A percentile compares a stretch with the other conserved stretches of the same genome.
These are phyloP conservation scores for Serranus cabrilla DNA, from an alignment of 2,797 vertebrate species.

Conservation along the genomic window DNA sequence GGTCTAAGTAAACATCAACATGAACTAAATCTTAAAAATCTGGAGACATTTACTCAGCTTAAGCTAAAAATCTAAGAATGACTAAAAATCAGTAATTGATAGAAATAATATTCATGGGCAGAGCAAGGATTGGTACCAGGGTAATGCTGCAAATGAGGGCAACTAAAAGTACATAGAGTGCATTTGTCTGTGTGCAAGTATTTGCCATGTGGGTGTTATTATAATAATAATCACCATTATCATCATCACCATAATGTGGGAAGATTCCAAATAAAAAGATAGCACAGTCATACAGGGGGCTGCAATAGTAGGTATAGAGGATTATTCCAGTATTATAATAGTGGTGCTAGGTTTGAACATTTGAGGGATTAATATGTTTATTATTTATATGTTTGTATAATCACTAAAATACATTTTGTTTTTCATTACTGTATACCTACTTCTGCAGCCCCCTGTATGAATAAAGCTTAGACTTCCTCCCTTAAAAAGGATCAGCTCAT, in stretches of 20 bases:
- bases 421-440: no score
- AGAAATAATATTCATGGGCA: conserved; percentile 19
- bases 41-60: background rate
- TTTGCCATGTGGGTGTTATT: background rate
- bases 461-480: background rate
- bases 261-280: background rate
- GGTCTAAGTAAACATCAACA: background rate
- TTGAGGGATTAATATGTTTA: no score
- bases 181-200: background rate
- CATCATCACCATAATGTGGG: background rate
- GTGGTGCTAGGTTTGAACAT: no score
- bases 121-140: conserved; percentile 4
- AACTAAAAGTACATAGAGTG: background rate
- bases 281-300: background rate
- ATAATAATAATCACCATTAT: background rate
- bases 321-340: no score
- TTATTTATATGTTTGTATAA: no score
- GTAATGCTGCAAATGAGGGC: no score
- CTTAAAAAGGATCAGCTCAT: background rate
- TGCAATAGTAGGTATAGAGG: no score
- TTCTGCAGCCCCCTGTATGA: background rate
- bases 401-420: no score
- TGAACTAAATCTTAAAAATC: conserved; percentile 8
- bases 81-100: conserved; percentile 16
- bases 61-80: background rate